A percentile compares a stretch with the other conserved stretches of the same genome.
Evolutionary conservation across 2,888 invertebrate species (phyloP).

Genomic region (Tiliacea aurago): DNA sequence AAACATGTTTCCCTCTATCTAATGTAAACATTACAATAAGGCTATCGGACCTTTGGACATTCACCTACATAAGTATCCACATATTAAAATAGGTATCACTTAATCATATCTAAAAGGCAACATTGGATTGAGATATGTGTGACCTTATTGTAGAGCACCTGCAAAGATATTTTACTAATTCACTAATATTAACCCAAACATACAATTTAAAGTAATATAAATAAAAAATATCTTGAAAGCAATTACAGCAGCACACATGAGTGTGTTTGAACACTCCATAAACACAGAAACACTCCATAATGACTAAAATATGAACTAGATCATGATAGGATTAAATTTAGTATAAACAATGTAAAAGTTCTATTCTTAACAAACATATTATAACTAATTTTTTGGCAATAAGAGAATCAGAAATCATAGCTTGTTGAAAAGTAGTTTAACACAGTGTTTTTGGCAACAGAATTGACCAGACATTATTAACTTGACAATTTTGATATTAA

Average conservation of each 20-base stretch:
- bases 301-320: constrained; percentile 90
- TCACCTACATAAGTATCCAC: constrained; percentile 81
- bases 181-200: constrained; percentile 83
- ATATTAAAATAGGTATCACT: constrained; percentile 85
- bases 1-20: constrained; percentile 78
- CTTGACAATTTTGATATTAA: constrained; percentile 58
- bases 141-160: constrained; percentile 89
- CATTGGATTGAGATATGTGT: constrained; percentile 89
- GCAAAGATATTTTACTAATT: constrained; percentile 84
- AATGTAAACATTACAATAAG: constrained; percentile 83
- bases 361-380: constrained; percentile 76
- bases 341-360: constrained; percentile 83
- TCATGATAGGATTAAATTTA: constrained; percentile 84
- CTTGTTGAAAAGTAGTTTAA: constrained; percentile 76
- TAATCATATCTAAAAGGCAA: constrained; percentile 90
- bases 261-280: constrained; percentile 81
- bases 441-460: constrained; percentile 62
- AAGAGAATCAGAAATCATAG: constrained; percentile 87
- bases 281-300: constrained; percentile 89
- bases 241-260: constrained; percentile 88
- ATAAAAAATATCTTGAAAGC: constrained; percentile 83
- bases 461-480: constrained; percentile 57
- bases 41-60: constrained; percentile 85
- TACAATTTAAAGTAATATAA: constrained; percentile 83
- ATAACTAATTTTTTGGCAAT: constrained; percentile 90